Evolutionary conservation across 2,888 invertebrate species (phyloP).

Genomic region (Melinopterus prodromus): DNA sequence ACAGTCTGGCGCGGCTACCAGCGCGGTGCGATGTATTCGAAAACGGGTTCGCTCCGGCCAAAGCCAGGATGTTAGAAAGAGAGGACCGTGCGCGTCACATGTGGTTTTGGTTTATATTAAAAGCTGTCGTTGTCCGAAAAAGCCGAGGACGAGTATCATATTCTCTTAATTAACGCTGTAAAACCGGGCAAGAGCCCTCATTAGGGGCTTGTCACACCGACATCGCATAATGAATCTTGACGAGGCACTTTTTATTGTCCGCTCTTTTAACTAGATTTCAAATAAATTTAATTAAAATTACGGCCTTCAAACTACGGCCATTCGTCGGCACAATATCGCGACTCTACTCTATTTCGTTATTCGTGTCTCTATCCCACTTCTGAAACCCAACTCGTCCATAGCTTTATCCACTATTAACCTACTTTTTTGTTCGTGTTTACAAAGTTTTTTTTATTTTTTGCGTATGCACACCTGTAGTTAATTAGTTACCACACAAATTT

Average conservation of each 20-base stretch:
- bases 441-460: background rate
- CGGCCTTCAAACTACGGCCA: slow-evolving; percentile 46
- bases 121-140: slow-evolving; percentile 56
- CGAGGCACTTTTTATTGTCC: slow-evolving; percentile 59
- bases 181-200: slow-evolving; percentile 59
- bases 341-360: background rate
- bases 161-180: slow-evolving; percentile 60
- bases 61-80: background rate
- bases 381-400: slow-evolving; percentile 14
- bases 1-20: slow-evolving; percentile 4
- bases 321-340: slow-evolving; percentile 27
- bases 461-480: too few species aligned
- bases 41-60: slow-evolving; percentile 32
- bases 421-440: slow-evolving; percentile 9
- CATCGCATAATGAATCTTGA: slow-evolving; percentile 60
- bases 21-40: background rate
- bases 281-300: slow-evolving; percentile 60
- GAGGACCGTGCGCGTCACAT: slow-evolving; percentile 42
- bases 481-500: too few species aligned
- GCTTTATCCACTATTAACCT: slow-evolving; percentile 21
- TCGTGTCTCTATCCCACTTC: background rate
- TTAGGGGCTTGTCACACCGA: slow-evolving; percentile 60
- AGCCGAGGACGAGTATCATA: slow-evolving; percentile 56
- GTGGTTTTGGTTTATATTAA: slow-evolving; percentile 50
- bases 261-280: slow-evolving; percentile 58